These are phyloP conservation scores for Clarias magur DNA, from an alignment of 2,113 vertebrate genomes.

Conservation along the genomic window DNA sequence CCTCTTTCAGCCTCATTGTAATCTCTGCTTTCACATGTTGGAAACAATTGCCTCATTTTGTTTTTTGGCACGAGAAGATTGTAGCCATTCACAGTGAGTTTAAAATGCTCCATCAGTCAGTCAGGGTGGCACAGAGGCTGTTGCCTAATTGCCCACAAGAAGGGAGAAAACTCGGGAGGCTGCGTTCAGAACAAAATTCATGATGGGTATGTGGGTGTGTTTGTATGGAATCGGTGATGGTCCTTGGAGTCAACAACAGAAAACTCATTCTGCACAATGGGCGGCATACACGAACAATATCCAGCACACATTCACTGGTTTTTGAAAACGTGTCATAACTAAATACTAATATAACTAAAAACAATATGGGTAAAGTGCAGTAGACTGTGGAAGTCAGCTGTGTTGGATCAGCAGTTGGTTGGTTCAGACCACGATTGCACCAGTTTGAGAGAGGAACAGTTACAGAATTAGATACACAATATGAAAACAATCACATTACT, in stretches of 20 bases:
- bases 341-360: too few species aligned
- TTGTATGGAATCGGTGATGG: neutral
- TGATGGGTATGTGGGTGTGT: neutral
- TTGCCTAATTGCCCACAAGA: slow-evolving; percentile 46
- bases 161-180: slow-evolving; percentile 45
- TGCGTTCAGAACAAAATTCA: neutral
- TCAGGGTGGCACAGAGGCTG: slow-evolving; percentile 33
- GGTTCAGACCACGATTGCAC: neutral
- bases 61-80: slow-evolving; percentile 20
- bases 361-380: neutral
- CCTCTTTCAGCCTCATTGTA: slow-evolving; percentile 18
- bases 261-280: neutral
- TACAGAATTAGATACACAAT: neutral
- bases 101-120: slow-evolving; percentile 49
- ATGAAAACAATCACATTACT: neutral
- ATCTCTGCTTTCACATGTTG: slow-evolving; percentile 24
- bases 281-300: neutral
- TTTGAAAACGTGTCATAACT: too few species aligned
- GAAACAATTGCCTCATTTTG: slow-evolving; percentile 40
- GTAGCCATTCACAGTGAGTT: slow-evolving; percentile 20
- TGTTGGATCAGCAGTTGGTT: neutral
- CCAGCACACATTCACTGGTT: neutral
- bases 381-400: neutral
- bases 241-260: neutral
- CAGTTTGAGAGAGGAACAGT: neutral